Evolutionary conservation across 2,888 invertebrate species (phyloP).

Genomic region (Cantharis flavilabris): DNA sequence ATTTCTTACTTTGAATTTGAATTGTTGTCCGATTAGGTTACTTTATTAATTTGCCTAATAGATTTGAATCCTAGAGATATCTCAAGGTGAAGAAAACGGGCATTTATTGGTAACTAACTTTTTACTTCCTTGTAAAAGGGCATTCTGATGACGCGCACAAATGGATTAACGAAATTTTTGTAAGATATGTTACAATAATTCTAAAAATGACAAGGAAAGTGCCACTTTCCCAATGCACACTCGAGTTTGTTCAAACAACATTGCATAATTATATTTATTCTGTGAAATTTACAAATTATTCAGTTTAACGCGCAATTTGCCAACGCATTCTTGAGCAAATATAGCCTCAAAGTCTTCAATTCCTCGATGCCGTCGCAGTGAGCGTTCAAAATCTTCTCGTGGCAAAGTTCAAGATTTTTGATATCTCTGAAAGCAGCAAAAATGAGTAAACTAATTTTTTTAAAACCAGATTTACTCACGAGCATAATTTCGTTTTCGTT

Average conservation of each 20-base stretch:
- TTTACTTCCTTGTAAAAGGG: no score
- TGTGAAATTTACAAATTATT: background rate
- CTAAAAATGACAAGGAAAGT: no score
- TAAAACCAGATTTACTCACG: conserved; percentile 1
- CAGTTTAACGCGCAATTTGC: conserved; percentile 4
- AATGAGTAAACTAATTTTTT: background rate
- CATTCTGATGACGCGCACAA: no score
- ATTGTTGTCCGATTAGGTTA: no score
- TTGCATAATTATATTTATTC: background rate
- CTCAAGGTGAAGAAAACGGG: no score
- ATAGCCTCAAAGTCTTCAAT: background rate
- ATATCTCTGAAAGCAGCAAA: conserved; percentile 9
- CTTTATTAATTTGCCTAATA: no score
- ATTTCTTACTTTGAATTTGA: no score
- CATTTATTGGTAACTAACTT: no score
- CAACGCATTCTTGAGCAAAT: background rate
- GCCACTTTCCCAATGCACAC: no score
- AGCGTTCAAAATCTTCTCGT: conserved; percentile 6
- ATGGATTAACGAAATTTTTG: no score
- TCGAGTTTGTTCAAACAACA: background rate
- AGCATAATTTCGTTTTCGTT: conserved; percentile 4
- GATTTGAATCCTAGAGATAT: no score
- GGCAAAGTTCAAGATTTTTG: background rate
- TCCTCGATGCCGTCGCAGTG: background rate
- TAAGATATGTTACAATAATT: no score